Evolutionary conservation across 2,797 vertebrate species (phyloP).

Genomic region (Semotilus atromaculatus): DNA sequence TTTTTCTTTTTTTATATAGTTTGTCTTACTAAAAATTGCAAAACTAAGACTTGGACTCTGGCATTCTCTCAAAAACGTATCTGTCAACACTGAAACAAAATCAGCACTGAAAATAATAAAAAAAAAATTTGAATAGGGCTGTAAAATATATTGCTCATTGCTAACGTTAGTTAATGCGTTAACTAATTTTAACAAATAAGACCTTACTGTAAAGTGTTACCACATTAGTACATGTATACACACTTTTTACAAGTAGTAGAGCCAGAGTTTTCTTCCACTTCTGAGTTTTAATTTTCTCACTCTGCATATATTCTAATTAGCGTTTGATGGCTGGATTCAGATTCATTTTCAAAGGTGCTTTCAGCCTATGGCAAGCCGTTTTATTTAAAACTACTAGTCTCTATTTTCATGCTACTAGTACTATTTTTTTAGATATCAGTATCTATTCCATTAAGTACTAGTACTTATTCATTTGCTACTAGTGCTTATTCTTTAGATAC

Average conservation of each 20-base stretch:
- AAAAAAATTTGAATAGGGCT: too few species aligned
- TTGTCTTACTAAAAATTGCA: background rate
- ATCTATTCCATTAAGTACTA: too few species aligned
- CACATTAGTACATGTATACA: background rate
- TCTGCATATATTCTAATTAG: conserved; percentile 50
- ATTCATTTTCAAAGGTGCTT: conserved; percentile 39
- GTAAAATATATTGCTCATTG: background rate
- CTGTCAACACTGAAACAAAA: too few species aligned
- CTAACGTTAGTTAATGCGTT: background rate
- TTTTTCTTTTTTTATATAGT: too few species aligned
- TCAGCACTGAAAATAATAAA: background rate
- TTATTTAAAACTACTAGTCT: too few species aligned
- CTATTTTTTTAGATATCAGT: too few species aligned
- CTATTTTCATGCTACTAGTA: too few species aligned
- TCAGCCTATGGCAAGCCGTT: too few species aligned
- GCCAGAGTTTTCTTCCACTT: background rate
- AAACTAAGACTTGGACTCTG: background rate
- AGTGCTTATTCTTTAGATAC: too few species aligned
- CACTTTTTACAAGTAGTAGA: background rate
- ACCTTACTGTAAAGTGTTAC: background rate
- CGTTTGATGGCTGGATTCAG: conserved; percentile 51
- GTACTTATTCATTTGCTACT: too few species aligned
- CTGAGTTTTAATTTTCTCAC: background rate
- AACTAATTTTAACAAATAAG: background rate
- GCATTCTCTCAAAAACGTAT: background rate